Conservation (phyloP, 1,140 invertebrate genomes). For the Chrysomallon squamiferum region DNA sequence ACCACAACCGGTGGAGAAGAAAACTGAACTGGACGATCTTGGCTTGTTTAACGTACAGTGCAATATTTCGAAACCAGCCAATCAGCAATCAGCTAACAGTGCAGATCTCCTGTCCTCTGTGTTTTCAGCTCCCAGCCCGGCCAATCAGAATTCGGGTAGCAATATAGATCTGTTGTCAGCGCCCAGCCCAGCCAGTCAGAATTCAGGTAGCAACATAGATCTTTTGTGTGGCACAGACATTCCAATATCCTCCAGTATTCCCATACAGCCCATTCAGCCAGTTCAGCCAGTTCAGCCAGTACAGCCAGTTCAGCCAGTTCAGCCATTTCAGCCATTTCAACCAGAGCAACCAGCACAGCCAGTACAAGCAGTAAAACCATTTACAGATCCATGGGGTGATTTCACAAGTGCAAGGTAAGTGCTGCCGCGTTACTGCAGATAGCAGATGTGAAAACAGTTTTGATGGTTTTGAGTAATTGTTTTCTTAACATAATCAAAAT, state of each 20-base stretch:
- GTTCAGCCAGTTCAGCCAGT: slow-evolving; percentile 20
- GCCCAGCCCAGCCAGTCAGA: not conserved
- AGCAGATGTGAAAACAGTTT: no score
- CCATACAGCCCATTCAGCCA: not conserved
- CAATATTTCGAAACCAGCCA: slow-evolving; percentile 2
- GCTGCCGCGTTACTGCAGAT: no score
- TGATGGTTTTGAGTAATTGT: no score
- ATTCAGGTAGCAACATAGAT: slow-evolving; percentile 33
- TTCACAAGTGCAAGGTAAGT: slow-evolving; percentile 36
- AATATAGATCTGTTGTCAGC: slow-evolving; percentile 39
- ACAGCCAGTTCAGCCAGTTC: slow-evolving; percentile 48
- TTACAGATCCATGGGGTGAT: slow-evolving; percentile 48
- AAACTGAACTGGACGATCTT: not conserved
- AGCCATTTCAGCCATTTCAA: slow-evolving; percentile 12
- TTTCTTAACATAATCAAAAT: no score
- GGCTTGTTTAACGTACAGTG: not conserved
- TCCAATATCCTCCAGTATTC: not conserved
- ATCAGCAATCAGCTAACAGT: not conserved
- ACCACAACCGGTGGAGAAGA: slow-evolving; percentile 3
- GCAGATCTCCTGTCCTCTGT: not conserved
- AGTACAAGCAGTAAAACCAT: slow-evolving; percentile 10
- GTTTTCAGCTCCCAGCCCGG: slow-evolving; percentile 5
- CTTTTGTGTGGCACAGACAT: slow-evolving; percentile 21
- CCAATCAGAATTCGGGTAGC: slow-evolving; percentile 14
- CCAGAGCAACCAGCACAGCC: slow-evolving; percentile 17